A percentile compares a stretch with the other conserved stretches of the same genome.
These are phyloP conservation scores for Tenualosa thibaudeaui DNA, from an alignment of 2,797 vertebrate genomes.

Conservation along the genomic window DNA sequence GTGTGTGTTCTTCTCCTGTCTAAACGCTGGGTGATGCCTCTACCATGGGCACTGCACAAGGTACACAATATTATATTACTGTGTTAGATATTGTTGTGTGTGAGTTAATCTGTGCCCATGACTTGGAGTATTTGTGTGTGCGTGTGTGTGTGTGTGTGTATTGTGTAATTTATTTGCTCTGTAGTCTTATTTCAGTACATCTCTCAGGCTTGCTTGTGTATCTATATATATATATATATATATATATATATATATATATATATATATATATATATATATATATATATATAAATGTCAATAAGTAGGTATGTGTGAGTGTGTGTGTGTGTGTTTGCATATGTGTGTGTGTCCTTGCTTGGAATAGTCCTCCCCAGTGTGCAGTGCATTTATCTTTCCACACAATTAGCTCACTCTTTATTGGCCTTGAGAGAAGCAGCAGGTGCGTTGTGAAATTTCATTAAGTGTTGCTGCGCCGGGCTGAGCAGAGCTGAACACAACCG, in stretches of 20 bases:
- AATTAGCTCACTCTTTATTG: conserved; percentile 16
- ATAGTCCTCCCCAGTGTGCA: neutral
- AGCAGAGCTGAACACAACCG: no score
- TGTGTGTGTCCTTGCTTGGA: neutral
- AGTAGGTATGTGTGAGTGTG: neutral
- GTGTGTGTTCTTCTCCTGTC: neutral
- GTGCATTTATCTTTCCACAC: conserved; percentile 24
- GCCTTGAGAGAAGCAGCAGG: conserved; percentile 9
- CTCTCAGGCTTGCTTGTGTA: no score
- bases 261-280: neutral
- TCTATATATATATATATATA: neutral
- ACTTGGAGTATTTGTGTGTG: neutral
- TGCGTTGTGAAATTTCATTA: neutral
- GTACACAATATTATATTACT: conserved; percentile 13
- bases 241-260: neutral
- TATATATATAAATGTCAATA: neutral
- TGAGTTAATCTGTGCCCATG: neutral
- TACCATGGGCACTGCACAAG: neutral
- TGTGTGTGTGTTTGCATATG: neutral
- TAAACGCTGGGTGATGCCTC: neutral
- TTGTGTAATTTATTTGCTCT: neutral
- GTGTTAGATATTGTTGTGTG: neutral
- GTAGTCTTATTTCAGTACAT: no score
- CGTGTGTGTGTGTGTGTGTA: neutral
- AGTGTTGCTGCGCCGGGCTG: neutral